Conservation (phyloP, 2,113 vertebrate genomes). For the Oryctolagus cuniculus region DNA sequence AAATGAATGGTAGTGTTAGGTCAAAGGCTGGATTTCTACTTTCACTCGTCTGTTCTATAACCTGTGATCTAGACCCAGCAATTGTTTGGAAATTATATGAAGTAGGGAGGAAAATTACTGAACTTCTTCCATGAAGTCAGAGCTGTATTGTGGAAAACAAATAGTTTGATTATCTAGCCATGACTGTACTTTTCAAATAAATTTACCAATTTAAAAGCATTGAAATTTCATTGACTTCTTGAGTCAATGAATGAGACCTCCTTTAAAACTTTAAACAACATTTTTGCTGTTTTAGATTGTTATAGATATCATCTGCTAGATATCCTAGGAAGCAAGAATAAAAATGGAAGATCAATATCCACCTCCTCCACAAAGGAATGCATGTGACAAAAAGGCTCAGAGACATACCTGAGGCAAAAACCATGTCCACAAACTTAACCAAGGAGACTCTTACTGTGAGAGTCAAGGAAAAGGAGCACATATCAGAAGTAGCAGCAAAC, state of each 20-base stretch:
- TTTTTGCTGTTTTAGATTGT: background rate
- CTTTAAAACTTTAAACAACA: background rate
- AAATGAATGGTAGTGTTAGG: background rate
- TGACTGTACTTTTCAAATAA: background rate
- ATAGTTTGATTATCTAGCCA: background rate
- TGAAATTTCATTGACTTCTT: background rate
- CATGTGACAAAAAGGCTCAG: background rate
- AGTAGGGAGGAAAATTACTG: background rate
- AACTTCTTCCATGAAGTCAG: background rate
- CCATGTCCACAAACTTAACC: background rate
- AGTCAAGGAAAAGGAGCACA: too few relatives aligned
- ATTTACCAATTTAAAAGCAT: background rate
- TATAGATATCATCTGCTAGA: background rate
- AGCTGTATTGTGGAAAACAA: background rate
- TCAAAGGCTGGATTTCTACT: background rate
- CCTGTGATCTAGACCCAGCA: background rate
- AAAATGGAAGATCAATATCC: background rate
- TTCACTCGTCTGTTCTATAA: background rate
- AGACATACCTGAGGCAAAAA: background rate
- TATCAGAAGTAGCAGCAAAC: background rate
- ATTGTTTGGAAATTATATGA: background rate
- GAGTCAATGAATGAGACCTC: background rate
- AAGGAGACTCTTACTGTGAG: background rate
- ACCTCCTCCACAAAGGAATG: background rate
- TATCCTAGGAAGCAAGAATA: background rate